Conservation (phyloP, 2,888 invertebrate genomes). For the Oscheius sp. region DNA sequence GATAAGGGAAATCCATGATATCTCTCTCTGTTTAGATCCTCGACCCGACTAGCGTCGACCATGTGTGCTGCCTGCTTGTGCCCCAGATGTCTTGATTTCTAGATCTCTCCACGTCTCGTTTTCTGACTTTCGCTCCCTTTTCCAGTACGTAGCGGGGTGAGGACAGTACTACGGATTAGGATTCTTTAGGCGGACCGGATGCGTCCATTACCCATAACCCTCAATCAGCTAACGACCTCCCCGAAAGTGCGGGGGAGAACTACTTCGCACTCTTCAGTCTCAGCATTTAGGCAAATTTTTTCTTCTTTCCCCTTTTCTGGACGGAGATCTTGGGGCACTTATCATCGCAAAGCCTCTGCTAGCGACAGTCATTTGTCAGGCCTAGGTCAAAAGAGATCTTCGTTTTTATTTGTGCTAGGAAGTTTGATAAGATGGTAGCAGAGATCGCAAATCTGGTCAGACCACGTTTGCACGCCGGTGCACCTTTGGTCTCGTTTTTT, state of each 20-base stretch:
- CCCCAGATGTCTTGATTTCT: conserved; percentile 8
- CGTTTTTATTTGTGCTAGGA: too few species aligned
- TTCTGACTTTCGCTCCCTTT: neutral
- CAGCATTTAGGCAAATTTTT: neutral
- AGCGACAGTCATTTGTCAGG: too few species aligned
- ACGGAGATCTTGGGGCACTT: neutral
- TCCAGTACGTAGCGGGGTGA: neutral
- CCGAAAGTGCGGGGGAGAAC: neutral
- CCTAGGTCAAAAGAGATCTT: too few species aligned
- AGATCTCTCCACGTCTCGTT: neutral
- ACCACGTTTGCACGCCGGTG: too few species aligned
- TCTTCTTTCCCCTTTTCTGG: neutral
- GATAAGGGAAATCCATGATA: conserved; percentile 13
- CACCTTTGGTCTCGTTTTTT: too few species aligned
- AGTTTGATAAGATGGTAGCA: too few species aligned
- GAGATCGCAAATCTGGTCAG: too few species aligned
- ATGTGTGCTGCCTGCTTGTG: conserved; percentile 17
- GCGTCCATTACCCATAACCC: conserved; percentile 36
- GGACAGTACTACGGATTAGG: conserved; percentile 1
- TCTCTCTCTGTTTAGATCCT: conserved; percentile 9
- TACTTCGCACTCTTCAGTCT: conserved; percentile 17
- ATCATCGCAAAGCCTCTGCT: too few species aligned
- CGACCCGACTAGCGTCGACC: conserved; percentile 5
- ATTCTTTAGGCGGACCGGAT: conserved; percentile 6
- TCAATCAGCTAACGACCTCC: conserved; percentile 35